A percentile compares a stretch with the other conserved stretches of the same genome.
Conservation (phyloP, 2,888 invertebrate species). For the Sminthurides aquaticus region DNA sequence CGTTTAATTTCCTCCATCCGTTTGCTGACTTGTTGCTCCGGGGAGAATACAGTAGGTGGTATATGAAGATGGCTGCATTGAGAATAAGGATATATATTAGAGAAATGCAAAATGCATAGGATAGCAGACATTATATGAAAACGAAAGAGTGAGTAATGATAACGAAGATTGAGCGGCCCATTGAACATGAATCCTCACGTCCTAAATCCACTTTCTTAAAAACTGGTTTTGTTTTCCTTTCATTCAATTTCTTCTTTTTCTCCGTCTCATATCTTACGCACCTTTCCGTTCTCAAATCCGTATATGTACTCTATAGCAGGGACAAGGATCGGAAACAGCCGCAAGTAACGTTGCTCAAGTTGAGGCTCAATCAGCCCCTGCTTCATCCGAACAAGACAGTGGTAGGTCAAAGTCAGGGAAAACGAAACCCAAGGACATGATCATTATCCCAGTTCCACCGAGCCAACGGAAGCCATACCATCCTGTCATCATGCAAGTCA, state of each 20-base stretch:
- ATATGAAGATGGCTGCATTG: no score
- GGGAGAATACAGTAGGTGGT: no score
- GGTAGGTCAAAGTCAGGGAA: not conserved
- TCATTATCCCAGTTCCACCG: constrained; percentile 38
- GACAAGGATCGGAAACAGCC: not conserved
- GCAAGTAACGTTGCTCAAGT: not conserved
- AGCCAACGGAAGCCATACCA: constrained; percentile 36
- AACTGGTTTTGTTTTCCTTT: constrained; percentile 13
- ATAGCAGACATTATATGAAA: no score
- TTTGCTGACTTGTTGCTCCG: no score
- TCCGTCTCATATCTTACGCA: constrained; percentile 3
- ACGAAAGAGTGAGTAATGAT: not conserved
- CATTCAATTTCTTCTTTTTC: constrained; percentile 7
- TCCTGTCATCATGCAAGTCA: constrained; percentile 39
- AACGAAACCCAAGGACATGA: constrained; percentile 24
- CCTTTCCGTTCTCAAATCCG: no score
- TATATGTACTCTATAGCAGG: no score
- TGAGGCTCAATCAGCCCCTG: not conserved
- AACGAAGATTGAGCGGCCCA: not conserved
- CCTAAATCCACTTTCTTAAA: constrained; percentile 1
- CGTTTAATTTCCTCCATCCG: no score
- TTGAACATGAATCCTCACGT: not conserved
- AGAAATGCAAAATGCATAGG: no score
- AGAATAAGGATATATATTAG: no score
- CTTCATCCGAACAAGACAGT: not conserved